phyloP scores from a whole-genome alignment of 2,113 vertebrate genomes.

The Oceanites oceanicus region DNA sequence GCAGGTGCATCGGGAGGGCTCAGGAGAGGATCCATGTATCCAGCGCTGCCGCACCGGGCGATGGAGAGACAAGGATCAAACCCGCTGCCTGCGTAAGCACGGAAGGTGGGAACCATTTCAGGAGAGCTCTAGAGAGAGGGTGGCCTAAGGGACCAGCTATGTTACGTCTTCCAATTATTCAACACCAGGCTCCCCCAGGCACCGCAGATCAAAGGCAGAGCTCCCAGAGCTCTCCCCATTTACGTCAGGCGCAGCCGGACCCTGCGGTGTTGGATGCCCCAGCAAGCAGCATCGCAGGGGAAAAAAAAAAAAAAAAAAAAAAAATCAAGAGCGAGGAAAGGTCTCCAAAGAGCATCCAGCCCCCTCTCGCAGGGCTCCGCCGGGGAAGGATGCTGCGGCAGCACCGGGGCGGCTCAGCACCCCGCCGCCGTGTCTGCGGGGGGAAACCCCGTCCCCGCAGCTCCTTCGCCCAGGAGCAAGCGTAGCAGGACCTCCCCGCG shows the following conservation, averaged over 20 bases:
- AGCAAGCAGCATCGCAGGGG: background rate
- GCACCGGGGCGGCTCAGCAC: background rate
- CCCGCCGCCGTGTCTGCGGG: rapidly evolving
- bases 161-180: background rate
- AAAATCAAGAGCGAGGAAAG: background rate
- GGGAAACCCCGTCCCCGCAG: rapidly evolving
- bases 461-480: background rate
- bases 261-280: background rate
- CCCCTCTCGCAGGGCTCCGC: background rate
- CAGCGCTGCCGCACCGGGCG: rapidly evolving
- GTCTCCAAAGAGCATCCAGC: background rate
- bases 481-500: background rate
- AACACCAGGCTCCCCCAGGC: background rate
- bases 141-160: background rate
- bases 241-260: rapidly evolving
- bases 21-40: rapidly evolving
- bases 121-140: background rate
- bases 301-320: rapidly evolving
- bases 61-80: background rate
- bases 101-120: background rate
- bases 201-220: background rate
- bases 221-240: rapidly evolving
- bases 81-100: rapidly evolving
- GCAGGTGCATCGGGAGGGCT: rapidly evolving
- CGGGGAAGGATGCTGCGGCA: background rate